Base-by-base conservation (phyloP, 2,888 invertebrate genomes). In the Lutraria lutraria region DNA sequence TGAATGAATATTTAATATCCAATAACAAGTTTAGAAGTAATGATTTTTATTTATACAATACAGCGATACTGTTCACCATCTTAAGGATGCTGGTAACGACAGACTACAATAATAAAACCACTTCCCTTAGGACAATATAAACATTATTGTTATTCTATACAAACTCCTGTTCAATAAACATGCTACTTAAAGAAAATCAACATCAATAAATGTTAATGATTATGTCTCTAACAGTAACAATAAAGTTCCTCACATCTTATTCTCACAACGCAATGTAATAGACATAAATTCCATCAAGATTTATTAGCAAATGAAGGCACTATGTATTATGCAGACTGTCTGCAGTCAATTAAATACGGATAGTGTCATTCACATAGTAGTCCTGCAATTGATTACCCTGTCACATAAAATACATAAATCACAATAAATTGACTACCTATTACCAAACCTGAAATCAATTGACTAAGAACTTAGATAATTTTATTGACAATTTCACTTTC, bases 131-230 rank as follows among this genome's bases (percentile, higher is more conserved):
- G 76, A 76, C 16, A 16, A 0, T 16, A 31, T 34, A 31, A 76
- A 34, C 76, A 31, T 76, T 76, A 19, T 76, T 76, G 29, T 76
- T 34, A 76, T 34, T 76, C 76, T 76, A 34, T 76, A 76, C 76
- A 76, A 34, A 76, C 31, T 31, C 34, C 19, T 19, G 76, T 3
- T 34, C 76, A 76, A 76, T 76, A 76, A 76, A 76, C 31, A 76
- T 16, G 34, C 76, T 31, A 76, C 34, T 34, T 76, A 76, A 76
- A 76, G 76, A 76, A 31, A 34, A 76, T 76, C 63, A 68, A 68
- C 63, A 68, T 68, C 63, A 68, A 68, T 68, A 68, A 68, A 68
- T 68, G 25, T 25, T 68, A 68, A 68, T 68, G 63, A 68, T 68
- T 12, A 68, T 68, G 63, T 68, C 63, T 68, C 21, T 13, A 68